Conservation (phyloP, 2,113 vertebrate species). For the Ceyx cyanopectus region DNA sequence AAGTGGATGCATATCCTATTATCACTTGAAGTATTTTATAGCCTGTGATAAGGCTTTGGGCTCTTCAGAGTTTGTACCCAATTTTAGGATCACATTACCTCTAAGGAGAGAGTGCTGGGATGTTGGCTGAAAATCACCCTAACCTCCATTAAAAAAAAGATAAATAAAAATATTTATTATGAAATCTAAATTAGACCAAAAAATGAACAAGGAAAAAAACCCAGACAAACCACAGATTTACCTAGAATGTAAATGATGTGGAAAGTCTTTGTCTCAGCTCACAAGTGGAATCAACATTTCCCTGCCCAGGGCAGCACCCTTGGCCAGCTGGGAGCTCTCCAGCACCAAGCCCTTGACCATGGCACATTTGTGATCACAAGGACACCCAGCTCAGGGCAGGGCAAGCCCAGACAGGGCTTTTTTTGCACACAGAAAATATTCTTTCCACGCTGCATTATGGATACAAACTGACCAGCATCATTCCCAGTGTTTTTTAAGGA, state of each 20-base stretch:
- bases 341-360: accelerated
- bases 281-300: background rate
- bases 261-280: background rate
- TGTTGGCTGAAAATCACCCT: background rate
- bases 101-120: background rate
- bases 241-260: background rate
- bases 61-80: background rate
- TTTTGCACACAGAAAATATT: background rate
- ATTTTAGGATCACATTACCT: background rate
- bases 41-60: background rate
- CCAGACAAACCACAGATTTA: background rate
- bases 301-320: background rate
- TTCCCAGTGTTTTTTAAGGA: background rate
- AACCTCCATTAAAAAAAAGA: background rate
- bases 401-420: background rate
- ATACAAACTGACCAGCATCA: background rate
- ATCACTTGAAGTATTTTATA: slow-evolving; percentile 32
- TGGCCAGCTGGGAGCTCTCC: background rate
- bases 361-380: background rate
- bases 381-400: background rate
- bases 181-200: background rate
- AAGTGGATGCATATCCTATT: slow-evolving; percentile 50
- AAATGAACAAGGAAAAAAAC: background rate
- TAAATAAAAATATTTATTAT: background rate
- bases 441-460: background rate